Conservation (phyloP, 2,113 vertebrate species). For the Mirounga angustirostris region DNA sequence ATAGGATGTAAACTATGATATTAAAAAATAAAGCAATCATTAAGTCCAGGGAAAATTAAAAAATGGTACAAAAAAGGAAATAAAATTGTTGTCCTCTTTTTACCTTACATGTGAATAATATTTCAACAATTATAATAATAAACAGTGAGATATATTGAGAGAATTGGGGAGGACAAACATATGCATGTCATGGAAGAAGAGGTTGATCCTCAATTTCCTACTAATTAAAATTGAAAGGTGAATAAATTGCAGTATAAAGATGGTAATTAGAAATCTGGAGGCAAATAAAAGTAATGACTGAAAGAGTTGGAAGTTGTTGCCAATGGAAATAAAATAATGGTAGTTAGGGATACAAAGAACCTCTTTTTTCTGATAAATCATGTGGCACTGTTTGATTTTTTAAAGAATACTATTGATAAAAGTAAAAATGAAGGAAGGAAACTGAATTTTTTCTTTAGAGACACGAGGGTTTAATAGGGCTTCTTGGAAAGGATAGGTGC, state of each 20-base stretch:
- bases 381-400: not conserved
- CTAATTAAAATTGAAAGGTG: not conserved
- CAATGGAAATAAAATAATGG: not conserved
- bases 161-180: not conserved
- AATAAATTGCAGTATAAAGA: not conserved
- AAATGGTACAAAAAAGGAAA: not conserved
- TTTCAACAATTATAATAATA: not conserved
- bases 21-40: not conserved
- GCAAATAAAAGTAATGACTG: not conserved
- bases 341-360: not conserved
- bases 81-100: not conserved
- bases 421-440: not conserved
- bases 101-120: not conserved
- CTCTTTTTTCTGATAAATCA: not conserved
- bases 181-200: not conserved
- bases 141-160: not conserved
- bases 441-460: not conserved
- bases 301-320: not conserved
- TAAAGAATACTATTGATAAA: not conserved
- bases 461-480: not conserved
- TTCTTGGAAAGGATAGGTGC: not conserved
- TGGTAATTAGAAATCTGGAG: not conserved
- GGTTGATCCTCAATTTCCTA: not conserved
- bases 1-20: not conserved
- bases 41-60: not conserved